A percentile compares a stretch with the other conserved stretches of the same genome.
These are phyloP conservation scores for Meiosimyza decipiens DNA, from an alignment of 2,888 invertebrate species.

Conservation along the genomic window DNA sequence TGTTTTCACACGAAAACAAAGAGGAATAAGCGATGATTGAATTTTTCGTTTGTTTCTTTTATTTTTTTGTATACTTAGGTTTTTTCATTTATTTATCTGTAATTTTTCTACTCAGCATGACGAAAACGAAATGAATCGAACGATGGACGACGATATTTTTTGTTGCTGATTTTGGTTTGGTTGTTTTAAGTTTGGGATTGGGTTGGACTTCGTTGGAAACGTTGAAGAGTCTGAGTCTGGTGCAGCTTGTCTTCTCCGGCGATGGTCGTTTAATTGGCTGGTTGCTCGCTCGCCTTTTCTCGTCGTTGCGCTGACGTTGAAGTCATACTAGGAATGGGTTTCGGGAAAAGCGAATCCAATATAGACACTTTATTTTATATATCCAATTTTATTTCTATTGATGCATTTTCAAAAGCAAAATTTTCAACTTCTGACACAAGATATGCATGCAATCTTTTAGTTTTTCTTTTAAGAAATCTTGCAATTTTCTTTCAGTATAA, in stretches of 20 bases:
- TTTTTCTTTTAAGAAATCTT: neutral
- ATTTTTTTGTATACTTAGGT: constrained; percentile 13
- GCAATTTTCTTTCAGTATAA: neutral
- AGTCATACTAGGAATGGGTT: constrained; percentile 27
- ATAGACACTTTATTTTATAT: constrained; percentile 33
- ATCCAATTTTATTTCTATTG: constrained; percentile 8
- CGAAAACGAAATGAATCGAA: constrained; percentile 9
- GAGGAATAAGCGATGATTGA: neutral
- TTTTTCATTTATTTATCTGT: constrained; percentile 13
- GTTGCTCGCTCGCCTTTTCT: constrained; percentile 1
- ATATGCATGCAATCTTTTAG: too few species aligned
- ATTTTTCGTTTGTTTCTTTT: constrained; percentile 9
- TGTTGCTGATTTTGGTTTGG: constrained; percentile 8
- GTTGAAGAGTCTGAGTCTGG: constrained; percentile 23
- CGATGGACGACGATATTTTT: neutral
- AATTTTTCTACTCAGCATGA: constrained; percentile 18
- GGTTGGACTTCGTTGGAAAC: constrained; percentile 4
- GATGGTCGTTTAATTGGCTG: neutral
- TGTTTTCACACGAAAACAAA: constrained; percentile 20
- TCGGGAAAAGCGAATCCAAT: constrained; percentile 22
- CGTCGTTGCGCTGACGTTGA: constrained; percentile 17
- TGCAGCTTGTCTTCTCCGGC: constrained; percentile 16
- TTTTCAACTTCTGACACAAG: too few species aligned
- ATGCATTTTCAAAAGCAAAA: too few species aligned
- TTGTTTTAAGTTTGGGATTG: neutral